Base-by-base conservation (phyloP, 2,113 vertebrate genomes). In the Rhinoderma darwinii region DNA sequence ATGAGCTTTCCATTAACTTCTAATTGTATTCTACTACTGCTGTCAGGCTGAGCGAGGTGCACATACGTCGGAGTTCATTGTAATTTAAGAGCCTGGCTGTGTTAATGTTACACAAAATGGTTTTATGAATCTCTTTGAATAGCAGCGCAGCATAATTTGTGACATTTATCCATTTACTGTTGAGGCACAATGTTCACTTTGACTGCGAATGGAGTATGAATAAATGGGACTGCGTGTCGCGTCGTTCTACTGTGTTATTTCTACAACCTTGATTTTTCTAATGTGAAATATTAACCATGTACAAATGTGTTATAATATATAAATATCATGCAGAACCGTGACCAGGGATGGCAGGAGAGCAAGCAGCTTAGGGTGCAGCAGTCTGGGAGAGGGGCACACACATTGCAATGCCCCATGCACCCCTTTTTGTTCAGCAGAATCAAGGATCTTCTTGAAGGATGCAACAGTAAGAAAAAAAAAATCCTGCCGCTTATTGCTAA, bases 51-150 rank as follows among this genome's bases (percentile, higher is more conserved):
- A 17, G 7, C 63, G 30, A 17, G 68, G 68, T 7, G 37, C 68
- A 73, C 68, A 73, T 11, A 73, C 68, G 8, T 37, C 68, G 41
- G 32, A 6, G 20, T 37, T 17, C 11, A 73, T 73, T 73, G 10
- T 39, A 9, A 41, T 73, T 39, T 22, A 39, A 25, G 6, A 22
- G 35, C 11, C 68, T 41, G 17, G 5, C 68, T 39, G 35, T 41
- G 35, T 73, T 68, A 73, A 39, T 73, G 68, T 41, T 72, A 39
- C 68, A 72, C 68, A 72, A 35, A 68, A 72, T 72, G 68, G 17
- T 39, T 73, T 73, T 73, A 41, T 41, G 68, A 39, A 39, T 20
- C 68, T 25, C 30, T 35, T 25, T 1, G 20, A 41, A 73, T 41
- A 39, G 30, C 7, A 25, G 8, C 22, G 6, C 20, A n/a, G 73